phyloP scores from a whole-genome alignment of 2,113 vertebrate species.

The Hoplias malabaricus region DNA sequence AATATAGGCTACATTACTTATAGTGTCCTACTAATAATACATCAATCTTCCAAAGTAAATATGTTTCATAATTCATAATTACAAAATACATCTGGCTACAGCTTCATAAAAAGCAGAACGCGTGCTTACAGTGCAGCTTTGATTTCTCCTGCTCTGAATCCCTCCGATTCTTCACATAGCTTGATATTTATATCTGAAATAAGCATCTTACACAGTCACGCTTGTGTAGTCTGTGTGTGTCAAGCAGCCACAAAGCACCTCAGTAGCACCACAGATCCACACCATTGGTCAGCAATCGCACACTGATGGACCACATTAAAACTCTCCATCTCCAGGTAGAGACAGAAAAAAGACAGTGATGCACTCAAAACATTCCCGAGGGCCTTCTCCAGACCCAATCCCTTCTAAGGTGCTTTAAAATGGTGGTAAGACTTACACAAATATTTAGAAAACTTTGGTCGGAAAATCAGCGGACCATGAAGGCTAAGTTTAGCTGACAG shows the following conservation, averaged over 20 bases:
- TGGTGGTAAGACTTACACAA: slow-evolving; percentile 12
- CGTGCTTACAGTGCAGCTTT: not conserved
- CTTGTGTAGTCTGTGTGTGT: slow-evolving; percentile 28
- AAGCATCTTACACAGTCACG: not conserved
- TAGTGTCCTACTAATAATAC: no score
- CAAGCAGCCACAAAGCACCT: slow-evolving; percentile 29
- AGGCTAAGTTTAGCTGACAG: slow-evolving; percentile 38
- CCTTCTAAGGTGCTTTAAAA: slow-evolving; percentile 16
- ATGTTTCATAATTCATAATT: no score
- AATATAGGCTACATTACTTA: no score
- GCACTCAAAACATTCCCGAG: not conserved
- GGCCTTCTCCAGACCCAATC: not conserved
- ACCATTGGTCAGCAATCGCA: slow-evolving; percentile 17
- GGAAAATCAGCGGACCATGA: slow-evolving; percentile 28
- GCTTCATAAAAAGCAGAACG: no score
- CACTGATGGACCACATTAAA: slow-evolving; percentile 21
- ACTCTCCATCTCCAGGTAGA: not conserved
- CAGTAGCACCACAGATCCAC: slow-evolving; percentile 31
- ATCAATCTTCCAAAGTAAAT: no score
- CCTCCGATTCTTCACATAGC: not conserved
- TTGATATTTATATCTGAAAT: slow-evolving; percentile 14
- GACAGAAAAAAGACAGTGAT: not conserved
- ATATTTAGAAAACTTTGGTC: slow-evolving; percentile 40
- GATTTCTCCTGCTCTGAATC: not conserved
- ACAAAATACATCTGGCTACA: no score